A percentile compares a stretch with the other conserved stretches of the same genome.
Evolutionary conservation across 2,113 vertebrate species (phyloP).

Genomic region (Atherinomorus stipes): DNA sequence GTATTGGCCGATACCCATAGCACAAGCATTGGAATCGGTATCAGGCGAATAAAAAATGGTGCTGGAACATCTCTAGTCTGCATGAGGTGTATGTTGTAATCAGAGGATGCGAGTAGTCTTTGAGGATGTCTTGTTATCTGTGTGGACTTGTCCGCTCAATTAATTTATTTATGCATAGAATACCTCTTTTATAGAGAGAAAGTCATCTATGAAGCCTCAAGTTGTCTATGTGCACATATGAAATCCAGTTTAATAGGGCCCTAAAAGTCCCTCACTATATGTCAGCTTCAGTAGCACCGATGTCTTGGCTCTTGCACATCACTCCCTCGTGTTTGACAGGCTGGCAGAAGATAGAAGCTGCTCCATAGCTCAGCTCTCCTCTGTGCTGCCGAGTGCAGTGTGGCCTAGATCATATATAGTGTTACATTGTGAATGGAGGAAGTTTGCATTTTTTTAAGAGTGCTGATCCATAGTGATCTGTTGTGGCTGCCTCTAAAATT

Average conservation of each 20-base stretch:
- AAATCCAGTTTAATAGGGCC: background rate
- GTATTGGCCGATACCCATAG: too few relatives aligned
- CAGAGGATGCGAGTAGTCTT: background rate
- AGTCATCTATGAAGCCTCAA: background rate
- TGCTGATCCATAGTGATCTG: slow-evolving; percentile 15
- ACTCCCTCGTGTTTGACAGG: slow-evolving; percentile 36
- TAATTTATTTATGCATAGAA: background rate
- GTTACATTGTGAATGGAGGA: slow-evolving; percentile 49
- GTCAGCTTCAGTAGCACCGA: background rate
- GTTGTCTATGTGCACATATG: background rate
- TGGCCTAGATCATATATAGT: slow-evolving; percentile 59
- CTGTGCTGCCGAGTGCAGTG: slow-evolving; percentile 41
- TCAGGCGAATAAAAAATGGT: too few relatives aligned
- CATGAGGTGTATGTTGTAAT: background rate
- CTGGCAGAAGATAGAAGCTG: slow-evolving; percentile 46
- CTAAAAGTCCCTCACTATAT: background rate
- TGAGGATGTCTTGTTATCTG: background rate
- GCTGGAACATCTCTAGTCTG: too few relatives aligned
- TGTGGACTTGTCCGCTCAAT: background rate
- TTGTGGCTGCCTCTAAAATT: background rate
- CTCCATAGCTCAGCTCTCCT: slow-evolving; percentile 25
- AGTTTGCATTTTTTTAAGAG: slow-evolving; percentile 41
- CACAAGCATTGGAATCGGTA: too few relatives aligned
- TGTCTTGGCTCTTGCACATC: slow-evolving; percentile 15
- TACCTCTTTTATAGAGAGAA: too few relatives aligned